Base-by-base conservation (phyloP, 2,797 vertebrate species). In the Thunnus albacares region DNA sequence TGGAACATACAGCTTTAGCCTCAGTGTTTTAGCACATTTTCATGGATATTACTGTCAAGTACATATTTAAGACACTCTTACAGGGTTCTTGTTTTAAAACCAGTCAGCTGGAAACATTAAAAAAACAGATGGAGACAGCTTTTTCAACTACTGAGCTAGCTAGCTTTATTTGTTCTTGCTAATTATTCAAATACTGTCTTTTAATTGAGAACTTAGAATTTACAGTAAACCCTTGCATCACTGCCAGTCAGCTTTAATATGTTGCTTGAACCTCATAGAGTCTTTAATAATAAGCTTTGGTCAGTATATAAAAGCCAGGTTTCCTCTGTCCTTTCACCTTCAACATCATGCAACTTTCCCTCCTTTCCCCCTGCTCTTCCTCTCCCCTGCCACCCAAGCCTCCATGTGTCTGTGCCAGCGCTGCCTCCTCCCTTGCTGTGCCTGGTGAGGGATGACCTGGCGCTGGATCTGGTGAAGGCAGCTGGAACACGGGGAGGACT, bases 371-470 rank as follows among this genome's bases (percentile, higher is more conserved):
- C 49, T 13, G 12, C 55, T 71, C 77, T 38, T 70, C 70, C 76
- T 73, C 58, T 22, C 65, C 64, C 70, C 63, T 52, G 52, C 73
- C 71, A 55, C 77, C 74, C 70, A 52, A 75, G 64, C 63, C 68
- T 76, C 75, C 60, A 18, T 28, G 77, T 12, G 67, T 76, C 82
- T 53, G 12, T 89, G 83, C 82, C 88, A 90, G 83, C 63, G 76
- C 81, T 79, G 76, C 83, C 79, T 89, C 82, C 84, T 87, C 84
- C 86, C 87, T 87, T n/a, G 69, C 91, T 87, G 88, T 81, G 87
- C 87, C 87, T 77, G 81, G 80, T 90, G 91, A 92, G 92, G 77
- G 85, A 90, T 91, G 91, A 91, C 89, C 89, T 93, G 90, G 89
- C 86, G 72, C 85, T 62, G 82, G 76, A 88, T 90, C 43, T 72